These are phyloP conservation scores for Rhagium mordax DNA, from an alignment of 2,888 invertebrate genomes.

Conservation along the genomic window DNA sequence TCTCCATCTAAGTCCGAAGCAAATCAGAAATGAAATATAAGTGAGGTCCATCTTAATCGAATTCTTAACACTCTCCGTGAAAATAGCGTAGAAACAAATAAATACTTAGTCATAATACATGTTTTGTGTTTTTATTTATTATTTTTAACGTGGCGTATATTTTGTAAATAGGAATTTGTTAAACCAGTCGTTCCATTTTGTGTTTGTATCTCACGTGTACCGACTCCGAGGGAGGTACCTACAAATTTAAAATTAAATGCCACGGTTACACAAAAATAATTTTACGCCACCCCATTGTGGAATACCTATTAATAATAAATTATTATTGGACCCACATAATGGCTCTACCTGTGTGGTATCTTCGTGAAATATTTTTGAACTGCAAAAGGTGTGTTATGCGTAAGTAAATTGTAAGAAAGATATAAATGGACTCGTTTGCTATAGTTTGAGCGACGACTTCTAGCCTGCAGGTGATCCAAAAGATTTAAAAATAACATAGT, in stretches of 20 bases:
- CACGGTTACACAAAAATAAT: neutral
- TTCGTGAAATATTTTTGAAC: slow-evolving; percentile 1
- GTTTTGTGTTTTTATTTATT: neutral
- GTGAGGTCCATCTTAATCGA: no score
- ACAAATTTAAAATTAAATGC: slow-evolving; percentile 19
- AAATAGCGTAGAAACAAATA: no score
- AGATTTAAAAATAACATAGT: neutral
- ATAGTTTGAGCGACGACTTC: neutral
- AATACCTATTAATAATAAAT: slow-evolving; percentile 30
- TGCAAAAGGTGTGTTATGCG: neutral
- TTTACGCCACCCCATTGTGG: slow-evolving; percentile 21
- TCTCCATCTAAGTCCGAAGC: no score
- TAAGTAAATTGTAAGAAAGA: neutral
- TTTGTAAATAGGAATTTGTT: slow-evolving; percentile 6
- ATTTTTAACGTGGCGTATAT: neutral
- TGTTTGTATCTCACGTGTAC: slow-evolving; percentile 1
- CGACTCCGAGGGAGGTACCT: slow-evolving; percentile 26
- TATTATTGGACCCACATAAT: slow-evolving; percentile 22
- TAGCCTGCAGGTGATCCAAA: neutral
- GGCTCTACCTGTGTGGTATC: slow-evolving; percentile 27
- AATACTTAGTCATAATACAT: no score
- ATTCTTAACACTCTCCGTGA: no score
- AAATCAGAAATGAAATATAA: no score
- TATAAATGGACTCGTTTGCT: neutral
- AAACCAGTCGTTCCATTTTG: neutral